Percentiles rank a stretch among this genome's conserved stretches.
These are phyloP conservation scores for Calliopum simillimum DNA, from an alignment of 2,888 invertebrate genomes.

Conservation along the genomic window DNA sequence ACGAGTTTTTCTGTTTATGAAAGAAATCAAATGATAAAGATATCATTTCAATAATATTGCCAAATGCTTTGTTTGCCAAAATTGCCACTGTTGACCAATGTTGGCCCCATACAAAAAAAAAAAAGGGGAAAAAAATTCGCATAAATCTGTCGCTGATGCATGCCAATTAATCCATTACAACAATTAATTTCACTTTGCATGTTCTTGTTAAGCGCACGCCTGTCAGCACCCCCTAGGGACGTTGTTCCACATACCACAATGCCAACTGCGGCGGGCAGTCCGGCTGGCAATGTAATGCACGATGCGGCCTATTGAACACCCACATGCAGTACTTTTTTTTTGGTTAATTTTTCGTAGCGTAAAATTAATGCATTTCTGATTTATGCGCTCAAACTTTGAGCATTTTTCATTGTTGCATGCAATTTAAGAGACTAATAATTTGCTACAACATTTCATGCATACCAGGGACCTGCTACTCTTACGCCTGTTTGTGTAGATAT, in stretches of 20 bases:
- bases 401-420: too few relatives aligned
- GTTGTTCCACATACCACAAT: neutral
- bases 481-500: too few relatives aligned
- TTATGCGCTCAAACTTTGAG: too few relatives aligned
- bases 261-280: neutral
- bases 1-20: too few relatives aligned
- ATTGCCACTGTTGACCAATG: neutral
- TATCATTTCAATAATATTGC: neutral
- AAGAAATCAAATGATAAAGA: too few relatives aligned
- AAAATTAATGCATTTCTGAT: too few relatives aligned
- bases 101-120: slow-evolving; percentile 39
- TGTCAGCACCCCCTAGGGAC: neutral
- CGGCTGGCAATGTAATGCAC: neutral
- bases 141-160: slow-evolving; percentile 48
- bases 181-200: slow-evolving; percentile 28
- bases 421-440: too few relatives aligned
- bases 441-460: too few relatives aligned
- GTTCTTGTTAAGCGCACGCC: neutral
- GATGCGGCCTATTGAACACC: neutral
- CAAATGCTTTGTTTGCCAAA: neutral
- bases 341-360: too few relatives aligned
- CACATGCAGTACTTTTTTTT: neutral
- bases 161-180: slow-evolving; percentile 48
- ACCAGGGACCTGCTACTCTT: too few relatives aligned
- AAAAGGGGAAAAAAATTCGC: slow-evolving; percentile 34